phyloP scores from a whole-genome alignment of 2,888 invertebrate genomes.

The Melanophora roralis region DNA sequence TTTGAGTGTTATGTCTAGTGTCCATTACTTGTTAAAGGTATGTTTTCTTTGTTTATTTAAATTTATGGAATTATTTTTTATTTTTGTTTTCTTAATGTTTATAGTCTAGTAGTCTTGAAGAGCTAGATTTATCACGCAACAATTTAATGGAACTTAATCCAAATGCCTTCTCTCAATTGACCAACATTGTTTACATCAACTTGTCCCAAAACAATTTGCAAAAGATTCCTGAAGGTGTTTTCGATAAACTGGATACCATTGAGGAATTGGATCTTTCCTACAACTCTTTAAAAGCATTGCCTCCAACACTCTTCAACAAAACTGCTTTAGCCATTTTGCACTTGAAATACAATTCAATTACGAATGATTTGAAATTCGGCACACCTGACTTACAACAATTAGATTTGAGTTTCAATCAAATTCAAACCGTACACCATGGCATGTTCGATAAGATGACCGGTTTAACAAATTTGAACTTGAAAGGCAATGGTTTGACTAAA shows the following conservation, averaged over 20 bases:
- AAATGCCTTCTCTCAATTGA: conserved; percentile 82
- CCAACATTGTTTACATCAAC: conserved; percentile 83
- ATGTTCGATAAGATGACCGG: conserved; percentile 82
- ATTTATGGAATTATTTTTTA: too few species aligned
- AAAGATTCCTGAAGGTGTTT: conserved; percentile 77
- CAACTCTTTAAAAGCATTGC: conserved; percentile 82
- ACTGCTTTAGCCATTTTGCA: conserved; percentile 84
- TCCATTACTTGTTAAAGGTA: conserved; percentile 73
- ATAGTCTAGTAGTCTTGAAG: conserved; percentile 81
- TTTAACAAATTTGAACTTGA: conserved; percentile 83
- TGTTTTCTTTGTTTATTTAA: too few species aligned
- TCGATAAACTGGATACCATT: conserved; percentile 81
- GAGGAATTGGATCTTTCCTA: conserved; percentile 86
- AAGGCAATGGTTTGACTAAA: conserved; percentile 83
- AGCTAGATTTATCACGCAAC: conserved; percentile 85
- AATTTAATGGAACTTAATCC: conserved; percentile 82
- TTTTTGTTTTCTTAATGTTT: too few species aligned
- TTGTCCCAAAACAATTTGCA: conserved; percentile 83
- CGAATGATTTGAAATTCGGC: conserved; percentile 81
- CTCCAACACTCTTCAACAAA: conserved; percentile 82
- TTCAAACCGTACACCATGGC: conserved; percentile 81
- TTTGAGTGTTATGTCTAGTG: conserved; percentile 76
- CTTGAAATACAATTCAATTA: conserved; percentile 83
- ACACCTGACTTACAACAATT: conserved; percentile 82
- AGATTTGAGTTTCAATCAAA: conserved; percentile 83